Base-by-base conservation (phyloP, 2,797 vertebrate species). In the Chelon labrosus region DNA sequence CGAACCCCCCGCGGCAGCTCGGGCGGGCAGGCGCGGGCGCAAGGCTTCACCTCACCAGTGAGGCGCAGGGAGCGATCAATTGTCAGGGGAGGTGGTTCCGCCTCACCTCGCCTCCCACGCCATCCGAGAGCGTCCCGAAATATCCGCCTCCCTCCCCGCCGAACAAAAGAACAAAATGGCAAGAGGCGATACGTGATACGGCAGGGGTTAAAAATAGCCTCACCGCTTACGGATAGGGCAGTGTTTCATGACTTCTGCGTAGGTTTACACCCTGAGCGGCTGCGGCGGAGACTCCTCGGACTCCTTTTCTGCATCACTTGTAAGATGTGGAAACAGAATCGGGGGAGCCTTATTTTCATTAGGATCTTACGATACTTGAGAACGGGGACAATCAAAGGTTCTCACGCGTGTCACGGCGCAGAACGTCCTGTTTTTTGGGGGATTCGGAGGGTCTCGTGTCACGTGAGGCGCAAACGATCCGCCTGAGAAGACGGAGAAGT, bases 191-290 rank as follows among this genome's bases (percentile, higher is more conserved):
- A 94, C 74, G 74, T 83, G 93, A 94, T 94, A 90, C 79, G 66
- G 75, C 70, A 66, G 47, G 22, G 66, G 87, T 90, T 93, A 96
- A 95, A 96, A 96, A 94, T 85, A 94, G 93, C 70, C 41, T 14
- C 53, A 25, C 35, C 89, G 82, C 93, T 88, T 89, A 91, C 72
- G 53, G 73, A 89, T 64, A 73, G 86, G 76, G 82, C 75, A 85
- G 84, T 82, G 5, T 74, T 88, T 84, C 79, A 65, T 85, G 88
- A 88, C 83, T 77, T 80, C 75, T 68, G 49, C 25, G 17, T 58
- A 57, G 67, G 63, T 88, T 93, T 91, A 88, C 82, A 77, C 68
- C 65, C 54, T 1, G 4, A 72, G 64, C 42, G 67, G 70, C 38
- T 60, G 63, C 64, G 64, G 61, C 77, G 73, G 3, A 50, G 68